Evolutionary conservation across 1,140 invertebrate species (phyloP).

Genomic region (Drosophila orena): DNA sequence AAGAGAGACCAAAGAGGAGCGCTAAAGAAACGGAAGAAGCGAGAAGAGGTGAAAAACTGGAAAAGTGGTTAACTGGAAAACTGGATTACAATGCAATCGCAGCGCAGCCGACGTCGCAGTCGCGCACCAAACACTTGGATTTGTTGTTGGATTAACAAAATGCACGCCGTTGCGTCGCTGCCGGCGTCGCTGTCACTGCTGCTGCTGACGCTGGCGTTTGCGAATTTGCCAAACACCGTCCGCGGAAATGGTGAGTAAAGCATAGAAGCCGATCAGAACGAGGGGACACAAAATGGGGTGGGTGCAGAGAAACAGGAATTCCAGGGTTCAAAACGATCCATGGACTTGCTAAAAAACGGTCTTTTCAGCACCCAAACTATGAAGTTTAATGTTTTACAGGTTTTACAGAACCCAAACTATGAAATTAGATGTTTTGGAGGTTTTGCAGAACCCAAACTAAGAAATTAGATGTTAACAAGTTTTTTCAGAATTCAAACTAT

Average conservation of each 20-base stretch:
- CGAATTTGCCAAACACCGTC: constrained; percentile 55
- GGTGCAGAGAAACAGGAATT: constrained; percentile 8
- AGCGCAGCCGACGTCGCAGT: constrained; percentile 75
- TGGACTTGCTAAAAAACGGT: no score
- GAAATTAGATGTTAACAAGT: no score
- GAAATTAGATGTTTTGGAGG: no score
- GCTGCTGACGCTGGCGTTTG: constrained; percentile 65
- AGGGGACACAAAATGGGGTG: constrained; percentile 7
- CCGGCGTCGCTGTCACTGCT: constrained; percentile 55
- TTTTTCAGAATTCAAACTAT: no score
- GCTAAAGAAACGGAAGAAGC: constrained; percentile 10
- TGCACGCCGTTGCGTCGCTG: constrained; percentile 58
- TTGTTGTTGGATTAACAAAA: constrained; percentile 68
- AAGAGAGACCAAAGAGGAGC: constrained; percentile 31
- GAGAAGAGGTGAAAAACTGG: constrained; percentile 36
- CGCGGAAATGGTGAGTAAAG: constrained; percentile 71
- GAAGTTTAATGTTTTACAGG: no score
- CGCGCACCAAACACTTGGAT: constrained; percentile 57
- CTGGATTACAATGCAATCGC: constrained; percentile 79
- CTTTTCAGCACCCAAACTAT: background rate
- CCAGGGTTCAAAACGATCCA: background rate
- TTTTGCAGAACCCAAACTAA: no score
- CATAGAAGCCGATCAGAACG: constrained; percentile 10
- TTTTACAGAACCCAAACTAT: no score
- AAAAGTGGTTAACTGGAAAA: constrained; percentile 67